Evolutionary conservation across 92 coral and sea anemone species (phyloP).

Genomic region (Muricea muricata): DNA sequence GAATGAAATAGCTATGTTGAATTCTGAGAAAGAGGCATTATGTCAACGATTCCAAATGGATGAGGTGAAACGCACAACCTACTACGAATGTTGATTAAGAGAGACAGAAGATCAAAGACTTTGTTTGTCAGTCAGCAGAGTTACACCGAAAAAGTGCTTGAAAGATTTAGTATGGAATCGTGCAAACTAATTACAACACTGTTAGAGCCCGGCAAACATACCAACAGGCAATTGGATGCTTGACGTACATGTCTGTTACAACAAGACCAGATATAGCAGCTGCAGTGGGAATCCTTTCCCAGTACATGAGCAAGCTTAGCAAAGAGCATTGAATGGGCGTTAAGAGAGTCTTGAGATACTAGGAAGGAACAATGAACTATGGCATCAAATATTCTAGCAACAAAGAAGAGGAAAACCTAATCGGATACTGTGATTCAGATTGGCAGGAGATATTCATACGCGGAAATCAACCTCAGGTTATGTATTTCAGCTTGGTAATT

Average conservation of each 20-base stretch:
- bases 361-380: constrained; percentile 65
- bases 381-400: constrained; percentile 53
- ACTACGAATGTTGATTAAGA: constrained; percentile 65
- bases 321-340: constrained; percentile 53
- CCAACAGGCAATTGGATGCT: constrained; percentile 38
- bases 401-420: constrained; percentile 42
- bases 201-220: constrained; percentile 67
- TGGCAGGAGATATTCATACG: constrained; percentile 57
- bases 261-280: constrained; percentile 70
- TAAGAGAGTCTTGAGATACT: constrained; percentile 60
- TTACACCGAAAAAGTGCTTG: constrained; percentile 57
- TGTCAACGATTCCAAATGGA: constrained; percentile 59
- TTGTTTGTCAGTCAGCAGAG: constrained; percentile 64
- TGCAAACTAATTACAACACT: constrained; percentile 73
- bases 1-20: constrained; percentile 55
- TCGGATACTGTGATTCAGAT: constrained; percentile 54
- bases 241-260: constrained; percentile 63
- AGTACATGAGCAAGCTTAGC: constrained; percentile 51
- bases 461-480: constrained; percentile 24
- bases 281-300: constrained; percentile 44
- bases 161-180: constrained; percentile 71
- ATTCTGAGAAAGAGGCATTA: constrained; percentile 64
- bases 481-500: constrained; percentile 22
- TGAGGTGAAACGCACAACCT: constrained; percentile 59
- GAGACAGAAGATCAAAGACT: constrained; percentile 61